Evolutionary conservation across 2,888 invertebrate genomes (phyloP).

Genomic region (Copidosoma aretas): DNA sequence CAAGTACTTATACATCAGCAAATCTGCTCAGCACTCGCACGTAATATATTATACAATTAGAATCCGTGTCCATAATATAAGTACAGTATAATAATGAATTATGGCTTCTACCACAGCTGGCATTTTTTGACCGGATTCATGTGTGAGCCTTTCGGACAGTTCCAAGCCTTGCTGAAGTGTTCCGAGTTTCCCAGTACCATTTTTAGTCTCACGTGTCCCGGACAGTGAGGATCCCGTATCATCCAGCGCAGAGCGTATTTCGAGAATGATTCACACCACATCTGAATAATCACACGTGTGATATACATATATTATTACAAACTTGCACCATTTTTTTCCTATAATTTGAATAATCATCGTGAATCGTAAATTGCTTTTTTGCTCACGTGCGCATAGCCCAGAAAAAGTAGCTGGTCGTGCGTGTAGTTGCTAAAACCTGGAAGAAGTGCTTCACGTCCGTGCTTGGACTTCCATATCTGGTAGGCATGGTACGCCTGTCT

Average conservation of each 20-base stretch:
- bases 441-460: constrained; percentile 70
- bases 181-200: constrained; percentile 76
- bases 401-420: constrained; percentile 79
- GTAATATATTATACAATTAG: too few relatives aligned
- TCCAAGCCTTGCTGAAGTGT: constrained; percentile 72
- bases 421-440: constrained; percentile 78
- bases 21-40: too few relatives aligned
- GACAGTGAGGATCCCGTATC: constrained; percentile 77
- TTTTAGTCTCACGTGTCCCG: constrained; percentile 72
- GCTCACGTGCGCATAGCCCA: constrained; percentile 80
- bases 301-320: too few relatives aligned
- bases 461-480: constrained; percentile 66
- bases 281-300: too few relatives aligned
- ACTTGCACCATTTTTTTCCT: too few relatives aligned
- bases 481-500: constrained; percentile 77
- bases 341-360: too few relatives aligned
- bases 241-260: constrained; percentile 70
- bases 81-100: too few relatives aligned
- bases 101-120: constrained; percentile 59
- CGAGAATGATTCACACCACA: constrained; percentile 85
- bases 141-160: constrained; percentile 64
- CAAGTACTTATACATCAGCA: too few relatives aligned
- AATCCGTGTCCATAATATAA: too few relatives aligned
- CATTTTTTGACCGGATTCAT: constrained; percentile 68
- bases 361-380: neutral